Conservation (phyloP, 2,113 vertebrate species). For the Pachypanchax playfairii region DNA sequence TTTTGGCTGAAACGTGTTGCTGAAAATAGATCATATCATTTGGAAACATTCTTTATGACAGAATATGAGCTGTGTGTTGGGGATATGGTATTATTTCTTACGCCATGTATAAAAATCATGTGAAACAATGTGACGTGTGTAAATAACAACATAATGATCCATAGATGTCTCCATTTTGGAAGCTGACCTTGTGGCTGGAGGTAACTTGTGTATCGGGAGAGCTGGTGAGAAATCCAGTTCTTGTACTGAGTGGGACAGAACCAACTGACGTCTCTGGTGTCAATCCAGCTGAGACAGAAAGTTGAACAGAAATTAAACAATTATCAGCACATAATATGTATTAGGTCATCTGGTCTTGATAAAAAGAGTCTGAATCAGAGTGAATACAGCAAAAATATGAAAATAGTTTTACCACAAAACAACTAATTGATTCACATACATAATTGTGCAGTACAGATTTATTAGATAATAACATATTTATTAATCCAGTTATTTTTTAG, state of each 20-base stretch:
- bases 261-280: conserved; percentile 84
- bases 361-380: conserved; percentile 13
- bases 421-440: conserved; percentile 1
- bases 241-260: conserved; percentile 77
- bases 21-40: not conserved
- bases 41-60: not conserved
- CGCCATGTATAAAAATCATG: too few relatives aligned
- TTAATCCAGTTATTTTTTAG: too few relatives aligned
- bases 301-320: conserved; percentile 7
- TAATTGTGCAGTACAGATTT: not conserved
- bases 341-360: not conserved
- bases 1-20: conserved; percentile 37
- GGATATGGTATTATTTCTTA: not conserved
- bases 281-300: conserved; percentile 80
- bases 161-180: not conserved
- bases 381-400: conserved; percentile 15
- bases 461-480: conserved; percentile 7
- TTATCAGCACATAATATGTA: not conserved
- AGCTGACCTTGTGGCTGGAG: conserved; percentile 63
- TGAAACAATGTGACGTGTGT: too few relatives aligned
- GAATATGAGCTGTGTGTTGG: not conserved
- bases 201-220: conserved; percentile 71
- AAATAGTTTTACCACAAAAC: conserved; percentile 16
- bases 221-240: conserved; percentile 51
- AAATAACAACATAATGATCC: too few relatives aligned